Evolutionary conservation across 1,140 invertebrate genomes (phyloP).

Genomic region (Caenorhabditis brenneri): DNA sequence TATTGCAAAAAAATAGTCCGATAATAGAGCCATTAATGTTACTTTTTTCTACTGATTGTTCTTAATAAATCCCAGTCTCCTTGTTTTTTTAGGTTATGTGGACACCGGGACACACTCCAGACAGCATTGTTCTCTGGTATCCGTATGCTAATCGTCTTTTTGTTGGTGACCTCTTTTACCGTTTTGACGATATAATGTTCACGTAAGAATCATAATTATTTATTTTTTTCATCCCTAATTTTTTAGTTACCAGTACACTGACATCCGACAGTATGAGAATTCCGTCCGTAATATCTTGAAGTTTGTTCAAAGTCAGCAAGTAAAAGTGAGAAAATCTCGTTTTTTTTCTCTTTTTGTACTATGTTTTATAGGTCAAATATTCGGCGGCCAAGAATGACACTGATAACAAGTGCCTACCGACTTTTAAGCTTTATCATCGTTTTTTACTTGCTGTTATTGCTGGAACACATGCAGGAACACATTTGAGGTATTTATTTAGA

Average conservation of each 20-base stretch:
- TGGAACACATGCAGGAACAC: slow-evolving; percentile 55
- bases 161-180: slow-evolving; percentile 59
- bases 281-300: slow-evolving; percentile 51
- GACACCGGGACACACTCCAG: slow-evolving; percentile 60
- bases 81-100: slow-evolving; percentile 48
- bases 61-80: too few relatives aligned
- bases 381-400: slow-evolving; percentile 52
- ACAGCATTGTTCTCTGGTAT: slow-evolving; percentile 56
- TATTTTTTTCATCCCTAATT: background rate
- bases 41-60: too few relatives aligned
- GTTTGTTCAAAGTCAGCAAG: slow-evolving; percentile 46
- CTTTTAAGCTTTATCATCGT: slow-evolving; percentile 56
- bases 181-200: slow-evolving; percentile 59
- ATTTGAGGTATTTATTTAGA: slow-evolving; percentile 44
- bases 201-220: slow-evolving; percentile 46
- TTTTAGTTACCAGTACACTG: slow-evolving; percentile 56
- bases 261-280: slow-evolving; percentile 51
- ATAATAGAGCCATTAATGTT: too few relatives aligned
- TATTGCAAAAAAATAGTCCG: too few relatives aligned
- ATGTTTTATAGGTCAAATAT: slow-evolving; percentile 47
- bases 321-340: background rate
- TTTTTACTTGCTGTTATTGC: slow-evolving; percentile 57
- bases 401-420: slow-evolving; percentile 54
- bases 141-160: slow-evolving; percentile 55
- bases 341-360: background rate